Conservation (phyloP, 2,888 invertebrate genomes). For the Zhuqinia jingwanae region DNA sequence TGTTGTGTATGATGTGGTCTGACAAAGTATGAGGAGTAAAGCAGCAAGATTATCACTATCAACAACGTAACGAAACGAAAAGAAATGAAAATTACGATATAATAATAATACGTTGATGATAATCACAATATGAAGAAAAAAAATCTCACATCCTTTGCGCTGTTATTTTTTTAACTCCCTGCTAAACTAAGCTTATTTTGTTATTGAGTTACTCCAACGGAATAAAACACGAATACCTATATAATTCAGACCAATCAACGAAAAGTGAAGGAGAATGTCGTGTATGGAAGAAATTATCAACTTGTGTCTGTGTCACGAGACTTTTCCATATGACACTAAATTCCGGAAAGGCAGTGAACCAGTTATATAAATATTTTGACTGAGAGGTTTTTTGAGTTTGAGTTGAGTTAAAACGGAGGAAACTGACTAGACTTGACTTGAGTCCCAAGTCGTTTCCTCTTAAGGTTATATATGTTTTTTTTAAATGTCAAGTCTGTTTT, state of each 20-base stretch:
- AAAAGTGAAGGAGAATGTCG: not conserved
- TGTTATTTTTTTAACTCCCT: not conserved
- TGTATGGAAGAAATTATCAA: slow-evolving; percentile 25
- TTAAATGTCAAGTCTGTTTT: not conserved
- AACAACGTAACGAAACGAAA: not conserved
- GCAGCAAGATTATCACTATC: slow-evolving; percentile 25
- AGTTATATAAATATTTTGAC: not conserved
- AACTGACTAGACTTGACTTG: no score
- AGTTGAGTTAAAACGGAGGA: no score
- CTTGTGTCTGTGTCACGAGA: slow-evolving; percentile 26
- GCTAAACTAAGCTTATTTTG: not conserved
- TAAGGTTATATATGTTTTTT: not conserved
- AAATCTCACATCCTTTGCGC: slow-evolving; percentile 9
- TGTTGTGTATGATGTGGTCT: not conserved
- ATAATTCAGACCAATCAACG: not conserved
- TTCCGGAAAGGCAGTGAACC: slow-evolving; percentile 26
- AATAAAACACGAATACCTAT: not conserved
- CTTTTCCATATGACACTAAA: slow-evolving; percentile 24
- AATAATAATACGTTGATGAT: not conserved
- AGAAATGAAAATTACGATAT: slow-evolving; percentile 19
- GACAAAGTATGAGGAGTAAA: not conserved
- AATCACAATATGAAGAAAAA: no score
- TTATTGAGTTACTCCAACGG: not conserved
- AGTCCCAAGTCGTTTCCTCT: not conserved
- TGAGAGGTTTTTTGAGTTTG: not conserved